Evolutionary conservation across 2,113 vertebrate species (phyloP), one percentile per base, ranked within the genome.

Genomic region (Fregetta grallaria): DNA sequence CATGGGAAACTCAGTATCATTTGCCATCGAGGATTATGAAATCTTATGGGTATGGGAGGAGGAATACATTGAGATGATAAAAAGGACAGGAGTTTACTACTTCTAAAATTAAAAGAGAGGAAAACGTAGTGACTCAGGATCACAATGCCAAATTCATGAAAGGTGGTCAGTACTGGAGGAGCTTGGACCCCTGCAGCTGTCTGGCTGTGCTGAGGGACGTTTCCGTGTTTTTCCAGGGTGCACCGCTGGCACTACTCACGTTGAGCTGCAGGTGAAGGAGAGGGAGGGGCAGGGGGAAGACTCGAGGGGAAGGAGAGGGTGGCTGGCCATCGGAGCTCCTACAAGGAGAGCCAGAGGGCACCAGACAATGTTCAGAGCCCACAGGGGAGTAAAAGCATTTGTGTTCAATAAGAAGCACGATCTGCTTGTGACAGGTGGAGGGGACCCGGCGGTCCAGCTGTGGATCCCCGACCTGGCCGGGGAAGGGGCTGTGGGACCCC

Each of bases 401-500:
- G 98, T 86, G 11, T 94, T 98, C 65, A 98, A 94, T 80, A 95
- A 96, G 70, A 98, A 96, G 70, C 96, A 86, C 30, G 97, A 97
- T 73, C 79, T 98, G 86, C 78, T 98, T 77, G 97, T 98, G 76
- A 98, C 98, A 4, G 98, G 98, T 5, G 97, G 98, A 66, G 96
- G 98, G 97, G 98, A 98, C 93, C 22, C 61, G 79, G 92, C 97
- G 8, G 83, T 99, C 76, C 89, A 94, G 61, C 88, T 98, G 96
- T 98, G 98, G 98, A 99, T 98, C 86, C 98, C 98, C 23, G 92
- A 96, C 79, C 85, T 98, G 59, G 96, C 94, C 5, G 86, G 95
- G 98, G 98, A 71, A 97, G 97, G 32, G 74, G 38, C 61, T 61
- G n/a, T 49, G 73, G 29, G 34, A 82, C 6, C 25, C 44, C 59